A percentile compares a stretch with the other conserved stretches of the same genome.
These are phyloP conservation scores for Xylota sylvarum DNA, from an alignment of 2,888 invertebrate species.

Conservation along the genomic window DNA sequence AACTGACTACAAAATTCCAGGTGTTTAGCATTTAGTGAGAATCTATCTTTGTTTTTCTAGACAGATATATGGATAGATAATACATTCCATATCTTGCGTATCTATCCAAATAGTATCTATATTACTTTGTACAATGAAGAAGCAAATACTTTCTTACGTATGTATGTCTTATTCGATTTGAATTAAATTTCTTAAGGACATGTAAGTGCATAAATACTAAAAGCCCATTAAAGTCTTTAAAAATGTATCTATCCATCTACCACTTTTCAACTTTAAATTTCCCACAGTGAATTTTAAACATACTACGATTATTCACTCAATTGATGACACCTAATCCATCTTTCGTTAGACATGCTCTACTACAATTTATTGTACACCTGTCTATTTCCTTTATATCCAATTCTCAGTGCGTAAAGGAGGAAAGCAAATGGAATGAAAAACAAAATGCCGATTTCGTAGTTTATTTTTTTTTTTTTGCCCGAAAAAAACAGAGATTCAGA, in stretches of 20 bases:
- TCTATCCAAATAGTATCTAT: too few species aligned
- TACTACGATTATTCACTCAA: constrained; percentile 6
- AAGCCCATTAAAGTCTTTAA: too few species aligned
- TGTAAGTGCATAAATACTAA: too few species aligned
- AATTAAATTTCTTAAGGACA: too few species aligned
- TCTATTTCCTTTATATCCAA: constrained; percentile 9
- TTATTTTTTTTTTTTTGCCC: background rate
- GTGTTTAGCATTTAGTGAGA: too few species aligned
- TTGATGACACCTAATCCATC: constrained; percentile 31
- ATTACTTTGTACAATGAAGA: too few species aligned
- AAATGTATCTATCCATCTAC: background rate
- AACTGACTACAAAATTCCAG: too few species aligned
- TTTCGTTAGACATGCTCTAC: background rate
- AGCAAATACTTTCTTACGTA: too few species aligned
- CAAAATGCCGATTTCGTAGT: constrained; percentile 8
- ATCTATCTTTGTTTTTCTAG: too few species aligned
- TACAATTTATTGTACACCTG: constrained; percentile 28
- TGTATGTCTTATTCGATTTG: too few species aligned
- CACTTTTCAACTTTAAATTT: background rate
- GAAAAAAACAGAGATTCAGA: background rate
- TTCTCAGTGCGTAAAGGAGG: constrained; percentile 18
- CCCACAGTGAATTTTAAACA: background rate
- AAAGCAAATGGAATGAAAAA: background rate
- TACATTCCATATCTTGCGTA: too few species aligned
- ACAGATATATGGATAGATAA: too few species aligned